Base-by-base conservation (phyloP, 1,140 invertebrate species). In the Lepidurus arcticus region DNA sequence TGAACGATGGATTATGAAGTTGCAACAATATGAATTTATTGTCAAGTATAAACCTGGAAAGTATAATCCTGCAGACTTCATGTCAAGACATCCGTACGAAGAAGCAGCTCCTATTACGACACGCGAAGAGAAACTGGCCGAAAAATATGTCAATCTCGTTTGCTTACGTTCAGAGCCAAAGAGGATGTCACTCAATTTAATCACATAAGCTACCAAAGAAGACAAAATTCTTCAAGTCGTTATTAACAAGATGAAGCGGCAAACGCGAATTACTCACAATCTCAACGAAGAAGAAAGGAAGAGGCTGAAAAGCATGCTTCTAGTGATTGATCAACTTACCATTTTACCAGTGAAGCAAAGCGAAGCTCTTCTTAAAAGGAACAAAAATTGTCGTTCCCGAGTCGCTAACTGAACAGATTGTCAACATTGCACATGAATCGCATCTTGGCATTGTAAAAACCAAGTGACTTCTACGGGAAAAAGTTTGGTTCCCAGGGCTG, bases 1-100 rank as follows among this genome's bases (percentile, higher is more conserved):
- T 44, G 83, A 87, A 81, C 76, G 84, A 16, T 86, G 87, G 84
- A 47, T 86, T 16, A 77, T 88, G 3, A 80, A 82, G 74, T 74
- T 87, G 21, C 84, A 85, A 74, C 73, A 81, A 79, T 88, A 85
- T 83, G 82, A 86, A 80, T 82, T 87, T 43, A 79, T 82, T 42
- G 79, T 87, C 4, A 45, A 76, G 26, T 88, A 85, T 78, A 79
- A 82, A 24, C 79, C 84, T 73, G 81, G 80, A 21, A 77, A 77
- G 42, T 45, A 13, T 75, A 84, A 84, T 76, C 82, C 82, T 10
- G 75, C 84, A 16, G 80, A 80, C 34, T 34, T 65, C 8, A 81
- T 84, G 11, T 83, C 81, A 43, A 44, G 80, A 16, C 82, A 80
- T n/a, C 77, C 82, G 0, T 80, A 78, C 53, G 47, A 79, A 10